Percentiles rank a stretch among this genome's conserved stretches.
Evolutionary conservation across 2,113 vertebrate species (phyloP).

Genomic region (Vidua macroura): DNA sequence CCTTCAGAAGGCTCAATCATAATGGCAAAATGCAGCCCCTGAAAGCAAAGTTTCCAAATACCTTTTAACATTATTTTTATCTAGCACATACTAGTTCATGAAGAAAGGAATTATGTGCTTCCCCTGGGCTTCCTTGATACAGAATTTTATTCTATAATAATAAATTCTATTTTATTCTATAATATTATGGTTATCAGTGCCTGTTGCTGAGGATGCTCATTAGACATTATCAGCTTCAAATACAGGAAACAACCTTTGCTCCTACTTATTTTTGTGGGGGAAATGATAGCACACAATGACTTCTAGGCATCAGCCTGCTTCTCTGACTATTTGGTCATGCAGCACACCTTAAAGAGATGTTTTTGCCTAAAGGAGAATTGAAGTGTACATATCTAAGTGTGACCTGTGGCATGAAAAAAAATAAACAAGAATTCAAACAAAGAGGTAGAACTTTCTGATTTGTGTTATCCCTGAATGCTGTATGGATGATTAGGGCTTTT

Average conservation of each 20-base stretch:
- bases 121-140: neutral
- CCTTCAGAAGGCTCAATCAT: neutral
- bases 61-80: neutral
- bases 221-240: slow-evolving; percentile 6
- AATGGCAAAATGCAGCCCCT: neutral
- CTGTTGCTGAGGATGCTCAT: neutral
- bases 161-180: neutral
- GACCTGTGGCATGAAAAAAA: neutral
- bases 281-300: neutral
- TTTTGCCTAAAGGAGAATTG: neutral
- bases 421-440: neutral
- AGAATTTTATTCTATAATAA: neutral
- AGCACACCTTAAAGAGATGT: neutral
- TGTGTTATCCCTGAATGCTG: neutral
- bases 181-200: neutral
- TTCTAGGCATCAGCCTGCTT: neutral
- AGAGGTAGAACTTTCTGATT: neutral
- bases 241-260: neutral
- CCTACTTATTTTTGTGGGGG: neutral
- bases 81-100: neutral
- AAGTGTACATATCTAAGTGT: neutral
- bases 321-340: neutral
- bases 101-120: neutral
- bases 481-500: neutral
- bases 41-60: slow-evolving; percentile 1